Evolutionary conservation across 2,113 vertebrate genomes (phyloP), one percentile per base, ranked within the genome.

Genomic region (Myiozetetes cayanensis): DNA sequence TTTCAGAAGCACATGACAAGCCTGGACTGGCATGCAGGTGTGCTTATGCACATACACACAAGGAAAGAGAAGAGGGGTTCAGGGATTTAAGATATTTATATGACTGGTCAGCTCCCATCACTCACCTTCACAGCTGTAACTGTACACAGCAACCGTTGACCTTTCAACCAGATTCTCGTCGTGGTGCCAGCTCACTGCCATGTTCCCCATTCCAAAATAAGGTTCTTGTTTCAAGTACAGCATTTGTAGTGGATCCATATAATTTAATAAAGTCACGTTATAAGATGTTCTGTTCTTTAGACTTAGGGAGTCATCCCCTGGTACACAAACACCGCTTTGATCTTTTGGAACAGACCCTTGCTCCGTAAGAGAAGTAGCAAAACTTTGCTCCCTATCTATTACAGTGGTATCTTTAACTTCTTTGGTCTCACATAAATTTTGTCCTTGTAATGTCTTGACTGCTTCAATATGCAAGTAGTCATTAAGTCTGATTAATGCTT

Each of bases 101-200:
- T 71, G 93, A 71, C 77, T 86, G 87, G 67, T 70, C 95, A n/a
- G 52, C 84, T 82, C 8, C 5, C 43, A 31, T 6, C 50, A 95
- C 97, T 63, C 96, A 98, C 98, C 98, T 89, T 98, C 98, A 92
- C 98, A 99, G 98, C 97, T 99, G 70, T 99, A 99, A 96, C 96
- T 99, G 98, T 99, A 99, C 87, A 99, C 99, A 17, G 99, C 99
- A 77, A 99, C 99, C 0, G 99, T 98, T 4, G 99, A 99, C 92
- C 98, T 97, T 52, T 98, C 98, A 94, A 99, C 98, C 92, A 99
- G 98, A 87, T 99, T 99, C 97, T 99, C 99, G 1, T 99, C 99
- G 2, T 99, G 99, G 94, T 99, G 99, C 99, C 99, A 99, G 93
- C 99, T 99, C 86, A 99, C 99, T 1, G 99, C 99, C 99, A 99